Evolutionary conservation across 2,797 vertebrate genomes (phyloP).

Genomic region (Acomys russatus): DNA sequence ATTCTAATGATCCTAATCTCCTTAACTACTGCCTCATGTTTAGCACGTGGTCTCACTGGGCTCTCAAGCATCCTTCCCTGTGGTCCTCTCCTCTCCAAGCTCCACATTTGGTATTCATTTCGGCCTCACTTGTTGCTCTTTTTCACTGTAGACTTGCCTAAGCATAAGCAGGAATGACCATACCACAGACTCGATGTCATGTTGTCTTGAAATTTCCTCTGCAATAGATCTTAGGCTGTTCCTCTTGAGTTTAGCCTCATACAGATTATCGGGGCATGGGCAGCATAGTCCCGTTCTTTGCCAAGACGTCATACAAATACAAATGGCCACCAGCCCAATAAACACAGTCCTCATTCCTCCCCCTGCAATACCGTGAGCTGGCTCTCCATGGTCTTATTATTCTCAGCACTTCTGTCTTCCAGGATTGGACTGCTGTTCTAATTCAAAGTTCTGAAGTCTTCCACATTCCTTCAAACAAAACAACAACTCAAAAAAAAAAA

Average conservation of each 20-base stretch:
- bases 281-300: neutral
- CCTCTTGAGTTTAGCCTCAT: neutral
- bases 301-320: neutral
- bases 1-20: neutral
- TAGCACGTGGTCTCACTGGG: neutral
- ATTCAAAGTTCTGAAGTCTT: neutral
- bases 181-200: neutral
- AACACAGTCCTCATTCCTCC: neutral
- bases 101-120: neutral
- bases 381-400: neutral
- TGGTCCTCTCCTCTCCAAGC: neutral
- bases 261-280: neutral
- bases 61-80: neutral
- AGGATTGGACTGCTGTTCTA: neutral
- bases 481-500: neutral
- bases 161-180: neutral
- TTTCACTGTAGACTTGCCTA: neutral
- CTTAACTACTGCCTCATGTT: neutral
- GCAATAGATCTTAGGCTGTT: neutral
- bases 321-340: neutral
- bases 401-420: neutral
- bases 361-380: neutral
- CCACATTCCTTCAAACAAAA: neutral
- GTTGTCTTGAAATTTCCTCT: neutral
- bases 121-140: neutral